These are phyloP conservation scores for Pycnomerus fuliginosus DNA, from an alignment of 2,888 invertebrate species.

Conservation along the genomic window DNA sequence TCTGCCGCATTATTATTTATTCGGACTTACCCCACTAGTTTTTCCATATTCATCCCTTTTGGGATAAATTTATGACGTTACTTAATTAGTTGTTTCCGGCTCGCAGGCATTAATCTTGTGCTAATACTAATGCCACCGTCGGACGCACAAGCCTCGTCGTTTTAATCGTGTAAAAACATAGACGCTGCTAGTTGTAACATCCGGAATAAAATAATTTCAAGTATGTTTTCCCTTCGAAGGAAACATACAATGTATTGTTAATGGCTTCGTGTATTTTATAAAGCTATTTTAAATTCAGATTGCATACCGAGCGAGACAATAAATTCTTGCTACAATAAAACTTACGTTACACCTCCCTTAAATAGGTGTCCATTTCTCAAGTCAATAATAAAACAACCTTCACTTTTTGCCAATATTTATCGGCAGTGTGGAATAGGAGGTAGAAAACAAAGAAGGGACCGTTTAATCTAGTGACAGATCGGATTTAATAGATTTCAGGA, in stretches of 20 bases:
- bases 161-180: conserved; percentile 40
- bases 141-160: conserved; percentile 30
- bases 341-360: conserved; percentile 26
- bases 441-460: too few species aligned
- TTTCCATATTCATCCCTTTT: conserved; percentile 37
- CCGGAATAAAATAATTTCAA: conserved; percentile 10
- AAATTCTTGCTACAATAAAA: conserved; percentile 33
- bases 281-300: conserved; percentile 33
- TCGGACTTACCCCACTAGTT: conserved; percentile 9
- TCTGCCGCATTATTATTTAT: not conserved
- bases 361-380: too few species aligned
- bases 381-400: too few species aligned
- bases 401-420: too few species aligned
- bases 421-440: too few species aligned
- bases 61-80: conserved; percentile 45
- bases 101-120: conserved; percentile 41
- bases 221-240: conserved; percentile 6
- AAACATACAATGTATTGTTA: conserved; percentile 28
- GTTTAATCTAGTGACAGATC: too few species aligned
- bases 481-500: too few species aligned
- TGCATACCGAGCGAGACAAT: conserved; percentile 32
- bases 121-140: conserved; percentile 40
- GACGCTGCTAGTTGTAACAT: not conserved
- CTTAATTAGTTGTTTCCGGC: conserved; percentile 46
- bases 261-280: conserved; percentile 30